phyloP scores from a whole-genome alignment of 1,140 invertebrate species.

The Oryctes rhinoceros region DNA sequence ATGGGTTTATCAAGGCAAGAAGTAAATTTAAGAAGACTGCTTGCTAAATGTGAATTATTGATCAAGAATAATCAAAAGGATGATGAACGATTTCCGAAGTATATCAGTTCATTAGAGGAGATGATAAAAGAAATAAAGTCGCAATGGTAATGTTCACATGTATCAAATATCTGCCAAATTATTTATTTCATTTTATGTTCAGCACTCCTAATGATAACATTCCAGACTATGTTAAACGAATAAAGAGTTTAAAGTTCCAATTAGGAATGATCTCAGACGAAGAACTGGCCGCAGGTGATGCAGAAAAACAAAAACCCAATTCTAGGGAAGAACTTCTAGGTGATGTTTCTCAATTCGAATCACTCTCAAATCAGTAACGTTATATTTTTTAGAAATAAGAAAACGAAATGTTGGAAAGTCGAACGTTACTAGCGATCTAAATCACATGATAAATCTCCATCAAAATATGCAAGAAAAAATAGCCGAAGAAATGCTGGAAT shows the following conservation, averaged over 20 bases:
- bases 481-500: conserved; percentile 90
- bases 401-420: conserved; percentile 48
- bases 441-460: conserved; percentile 84
- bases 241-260: conserved; percentile 45
- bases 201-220: conserved; percentile 19
- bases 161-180: conserved; percentile 44
- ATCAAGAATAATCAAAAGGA: conserved; percentile 73
- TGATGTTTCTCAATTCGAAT: conserved; percentile 12
- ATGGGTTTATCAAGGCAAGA: conserved; percentile 69
- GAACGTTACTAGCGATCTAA: conserved; percentile 71
- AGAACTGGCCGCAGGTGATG: conserved; percentile 43
- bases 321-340: conserved; percentile 52
- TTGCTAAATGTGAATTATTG: conserved; percentile 76
- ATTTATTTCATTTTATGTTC: conserved; percentile 30
- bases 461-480: conserved; percentile 90
- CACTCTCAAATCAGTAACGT: background rate
- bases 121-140: conserved; percentile 74
- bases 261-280: conserved; percentile 50
- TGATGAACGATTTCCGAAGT: conserved; percentile 76
- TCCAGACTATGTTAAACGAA: conserved; percentile 46
- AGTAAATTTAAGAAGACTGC: conserved; percentile 74
- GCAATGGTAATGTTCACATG: conserved; percentile 45
- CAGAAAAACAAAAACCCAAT: conserved; percentile 41
- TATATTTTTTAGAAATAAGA: conserved; percentile 33
- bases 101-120: conserved; percentile 72